A percentile compares a stretch with the other conserved stretches of the same genome.
These are phyloP conservation scores for Cheilinus undulatus DNA, from an alignment of 2,113 vertebrate species.

Conservation along the genomic window DNA sequence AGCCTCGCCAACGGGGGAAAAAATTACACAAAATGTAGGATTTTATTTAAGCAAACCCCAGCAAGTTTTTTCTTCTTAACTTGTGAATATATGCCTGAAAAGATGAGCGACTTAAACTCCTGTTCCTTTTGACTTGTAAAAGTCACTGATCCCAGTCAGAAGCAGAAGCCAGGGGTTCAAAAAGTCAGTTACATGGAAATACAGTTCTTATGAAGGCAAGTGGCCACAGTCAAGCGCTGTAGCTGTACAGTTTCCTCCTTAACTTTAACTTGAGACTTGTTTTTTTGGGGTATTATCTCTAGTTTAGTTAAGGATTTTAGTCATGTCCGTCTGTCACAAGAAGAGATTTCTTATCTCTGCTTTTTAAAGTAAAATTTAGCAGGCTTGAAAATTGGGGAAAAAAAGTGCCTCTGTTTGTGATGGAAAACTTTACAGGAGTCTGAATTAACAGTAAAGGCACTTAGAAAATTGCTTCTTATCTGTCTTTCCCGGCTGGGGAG, in stretches of 20 bases:
- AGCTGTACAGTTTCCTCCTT: slow-evolving; percentile 12
- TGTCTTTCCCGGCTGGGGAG: slow-evolving; percentile 16
- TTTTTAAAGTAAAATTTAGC: slow-evolving; percentile 20
- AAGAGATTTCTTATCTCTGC: slow-evolving; percentile 15
- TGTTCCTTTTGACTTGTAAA: not conserved
- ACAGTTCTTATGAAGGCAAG: slow-evolving; percentile 11
- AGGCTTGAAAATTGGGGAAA: slow-evolving; percentile 5
- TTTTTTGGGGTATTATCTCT: too few relatives aligned
- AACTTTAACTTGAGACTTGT: slow-evolving; percentile 13
- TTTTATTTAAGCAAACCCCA: not conserved
- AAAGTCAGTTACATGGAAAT: slow-evolving; percentile 2
- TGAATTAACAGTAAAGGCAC: slow-evolving; percentile 26
- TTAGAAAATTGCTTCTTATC: slow-evolving; percentile 33
- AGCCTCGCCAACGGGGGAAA: slow-evolving; percentile 5
- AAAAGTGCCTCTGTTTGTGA: slow-evolving; percentile 19
- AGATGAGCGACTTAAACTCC: slow-evolving; percentile 22
- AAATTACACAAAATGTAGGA: slow-evolving; percentile 1
- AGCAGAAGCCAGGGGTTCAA: slow-evolving; percentile 7
- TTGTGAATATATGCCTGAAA: slow-evolving; percentile 12
- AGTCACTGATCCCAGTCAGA: slow-evolving; percentile 4
- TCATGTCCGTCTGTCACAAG: slow-evolving; percentile 6
- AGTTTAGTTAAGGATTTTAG: slow-evolving; percentile 27
- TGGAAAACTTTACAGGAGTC: not conserved
- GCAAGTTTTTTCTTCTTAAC: slow-evolving; percentile 11
- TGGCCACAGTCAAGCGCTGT: slow-evolving; percentile 8